Evolutionary conservation across 2,113 vertebrate species (phyloP).

Genomic region (Trogon melanurus): DNA sequence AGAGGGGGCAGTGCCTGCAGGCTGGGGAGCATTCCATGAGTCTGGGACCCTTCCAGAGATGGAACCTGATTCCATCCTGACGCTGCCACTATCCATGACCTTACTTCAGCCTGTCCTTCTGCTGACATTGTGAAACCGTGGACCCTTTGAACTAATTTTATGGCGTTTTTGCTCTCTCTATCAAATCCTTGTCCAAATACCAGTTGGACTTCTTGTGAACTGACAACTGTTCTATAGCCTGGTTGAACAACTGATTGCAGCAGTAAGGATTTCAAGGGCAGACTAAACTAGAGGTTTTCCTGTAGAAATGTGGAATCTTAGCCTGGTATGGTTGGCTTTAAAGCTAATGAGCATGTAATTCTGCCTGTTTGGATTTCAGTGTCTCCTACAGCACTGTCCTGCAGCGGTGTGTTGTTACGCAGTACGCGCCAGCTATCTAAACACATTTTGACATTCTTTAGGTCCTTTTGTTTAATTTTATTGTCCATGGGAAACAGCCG

Average conservation of each 20-base stretch:
- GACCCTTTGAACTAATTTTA: slow-evolving; percentile 8
- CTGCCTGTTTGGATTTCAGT: neutral
- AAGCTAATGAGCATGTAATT: neutral
- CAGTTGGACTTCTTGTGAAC: neutral
- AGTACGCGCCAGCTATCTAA: neutral
- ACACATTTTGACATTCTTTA: neutral
- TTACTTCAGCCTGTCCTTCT: neutral
- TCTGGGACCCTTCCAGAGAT: neutral
- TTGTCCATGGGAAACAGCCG: neutral
- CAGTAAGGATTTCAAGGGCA: neutral
- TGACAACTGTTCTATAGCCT: neutral
- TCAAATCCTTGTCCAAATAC: slow-evolving; percentile 9
- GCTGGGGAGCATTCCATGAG: rapidly evolving
- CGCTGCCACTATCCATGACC: neutral
- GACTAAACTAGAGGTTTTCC: neutral
- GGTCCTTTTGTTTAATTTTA: neutral
- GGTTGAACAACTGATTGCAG: neutral
- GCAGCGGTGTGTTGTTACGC: rapidly evolving
- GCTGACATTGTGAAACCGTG: neutral
- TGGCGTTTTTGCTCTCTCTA: neutral
- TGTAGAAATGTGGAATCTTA: neutral
- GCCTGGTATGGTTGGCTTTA: neutral
- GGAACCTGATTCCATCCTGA: neutral
- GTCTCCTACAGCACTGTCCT: rapidly evolving
- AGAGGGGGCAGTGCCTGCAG: neutral